Evolutionary conservation across 2,888 invertebrate genomes (phyloP).

Genomic region (Hyalella azteca): DNA sequence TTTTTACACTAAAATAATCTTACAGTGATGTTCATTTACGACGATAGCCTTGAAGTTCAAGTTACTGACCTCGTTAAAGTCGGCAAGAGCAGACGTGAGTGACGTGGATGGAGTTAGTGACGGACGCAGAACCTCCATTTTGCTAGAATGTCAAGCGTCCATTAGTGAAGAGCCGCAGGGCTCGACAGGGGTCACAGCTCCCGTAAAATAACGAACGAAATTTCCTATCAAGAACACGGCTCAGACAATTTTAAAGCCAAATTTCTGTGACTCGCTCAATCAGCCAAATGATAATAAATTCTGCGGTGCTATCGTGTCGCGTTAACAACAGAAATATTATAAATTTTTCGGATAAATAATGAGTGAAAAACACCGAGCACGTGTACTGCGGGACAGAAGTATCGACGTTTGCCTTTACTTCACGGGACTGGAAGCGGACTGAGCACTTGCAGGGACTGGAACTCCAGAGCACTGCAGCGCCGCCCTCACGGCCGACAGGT

Average conservation of each 20-base stretch:
- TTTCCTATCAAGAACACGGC: neutral
- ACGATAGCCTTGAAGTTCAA: too few species aligned
- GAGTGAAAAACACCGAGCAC: neutral
- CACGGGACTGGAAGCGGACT: neutral
- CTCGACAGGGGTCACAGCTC: neutral
- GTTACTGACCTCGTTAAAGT: conserved; percentile 38
- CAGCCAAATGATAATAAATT: neutral
- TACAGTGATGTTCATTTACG: too few species aligned
- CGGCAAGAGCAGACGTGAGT: conserved; percentile 33
- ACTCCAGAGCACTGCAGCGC: too few species aligned
- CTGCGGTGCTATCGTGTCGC: neutral
- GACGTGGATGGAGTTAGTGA: neutral
- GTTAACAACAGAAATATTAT: too few species aligned
- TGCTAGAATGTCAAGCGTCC: conserved; percentile 9
- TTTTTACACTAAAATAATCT: too few species aligned
- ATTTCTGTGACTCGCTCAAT: neutral
- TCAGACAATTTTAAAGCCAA: neutral
- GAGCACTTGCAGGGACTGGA: neutral
- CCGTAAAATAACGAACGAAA: neutral
- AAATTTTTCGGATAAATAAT: neutral
- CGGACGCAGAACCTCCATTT: conserved; percentile 16
- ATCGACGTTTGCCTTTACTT: neutral
- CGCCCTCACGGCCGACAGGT: conserved; percentile 9
- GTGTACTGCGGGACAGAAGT: neutral
- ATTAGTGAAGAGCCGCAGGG: neutral